Evolutionary conservation across 2,113 vertebrate species (phyloP), one percentile per base, ranked within the genome.

Genomic region (Chascanopsetta lugubris): DNA sequence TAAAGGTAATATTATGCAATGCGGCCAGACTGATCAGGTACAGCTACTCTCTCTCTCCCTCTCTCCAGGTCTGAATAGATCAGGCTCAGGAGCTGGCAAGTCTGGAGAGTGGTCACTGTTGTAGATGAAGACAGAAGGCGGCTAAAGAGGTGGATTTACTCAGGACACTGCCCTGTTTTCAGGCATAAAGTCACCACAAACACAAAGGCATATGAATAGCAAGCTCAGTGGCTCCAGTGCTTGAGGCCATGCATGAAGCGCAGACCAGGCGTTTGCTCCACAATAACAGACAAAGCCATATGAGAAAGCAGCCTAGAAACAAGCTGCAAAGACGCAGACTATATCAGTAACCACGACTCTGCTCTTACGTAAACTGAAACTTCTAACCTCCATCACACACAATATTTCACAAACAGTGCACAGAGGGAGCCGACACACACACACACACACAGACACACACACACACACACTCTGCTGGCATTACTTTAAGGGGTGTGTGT

Each of bases 231-330:
- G 50, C 56, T 53, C 42, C 27, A 1, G 12, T 25, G 65, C 45
- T 62, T 62, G 72, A 77, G 75, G 56, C 63, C 68, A 56, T 67
- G 56, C 50, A 61, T 70, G 65, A 80, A 69, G 78, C 46, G 64
- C 69, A 77, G 48, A 56, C 22, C 55, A 24, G 36, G 26, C 25
- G 3, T 34, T 29, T 50, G 34, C 50, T 48, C 46, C 18, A 8
- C 45, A 61, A 61, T 59, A 70, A 70, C 58, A 42, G 29, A 53
- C 7, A 43, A 25, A 27, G 27, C 9, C 20, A 6, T 9, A 47
- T 24, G 26, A 29, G 21, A 27, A 26, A 13, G 34, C 34, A 15
- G 34, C 34, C 12, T 42, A 42, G 38, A 18, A 18, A 42, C 38
- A 8, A 36, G 24, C 51, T 62, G 64, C 55, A 60, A 15, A 21